Base-by-base conservation (phyloP, 2,113 vertebrate species). In the Tenebrosternarchus preto region DNA sequence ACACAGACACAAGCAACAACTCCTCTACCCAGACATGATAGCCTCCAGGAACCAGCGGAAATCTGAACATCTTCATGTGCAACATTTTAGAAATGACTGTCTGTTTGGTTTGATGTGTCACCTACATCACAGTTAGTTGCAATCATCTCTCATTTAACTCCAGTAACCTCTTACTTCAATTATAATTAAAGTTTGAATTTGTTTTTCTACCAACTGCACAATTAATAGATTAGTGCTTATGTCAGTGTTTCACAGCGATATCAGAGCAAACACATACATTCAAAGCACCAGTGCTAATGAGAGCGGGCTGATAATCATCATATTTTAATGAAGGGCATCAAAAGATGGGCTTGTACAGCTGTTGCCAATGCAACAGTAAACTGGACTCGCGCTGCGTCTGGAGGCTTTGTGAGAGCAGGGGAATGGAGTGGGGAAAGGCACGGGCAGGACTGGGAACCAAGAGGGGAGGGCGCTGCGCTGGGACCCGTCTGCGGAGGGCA, bases 241-340 rank as follows among this genome's bases (percentile, higher is more conserved):
- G 80, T 82, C 46, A 78, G 76, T 36, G 77, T 80, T 85, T 69
- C 76, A 63, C 86, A 91, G 89, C 53, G 83, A 92, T 90, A 88
- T 81, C 77, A 11, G 74, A 86, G 89, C 78, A 77, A 63, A 81
- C 89, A 89, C 88, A 89, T 88, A 92, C 88, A 89, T 74, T 84
- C 87, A 91, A 92, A 67, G 59, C 43, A 7, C 43, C 61, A 22
- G 68, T 3, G 86, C 82, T 77, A 87, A 90, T 88, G 79, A 85
- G 83, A 85, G 72, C 33, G 73, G 81, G 75, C 64, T 3, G 17
- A 75, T 81, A 86, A 89, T 81, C 83, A 77, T 20, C 24, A n/a
- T 29, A 43, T 43, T 76, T 39, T 55, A 36, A 39, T 22, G 25
- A 66, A 20, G 60, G n/a, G 1, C 24, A 4, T 71, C 63, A 43